Evolutionary conservation across 1,140 invertebrate genomes (phyloP).

Genomic region (Drosophila novamexicana): DNA sequence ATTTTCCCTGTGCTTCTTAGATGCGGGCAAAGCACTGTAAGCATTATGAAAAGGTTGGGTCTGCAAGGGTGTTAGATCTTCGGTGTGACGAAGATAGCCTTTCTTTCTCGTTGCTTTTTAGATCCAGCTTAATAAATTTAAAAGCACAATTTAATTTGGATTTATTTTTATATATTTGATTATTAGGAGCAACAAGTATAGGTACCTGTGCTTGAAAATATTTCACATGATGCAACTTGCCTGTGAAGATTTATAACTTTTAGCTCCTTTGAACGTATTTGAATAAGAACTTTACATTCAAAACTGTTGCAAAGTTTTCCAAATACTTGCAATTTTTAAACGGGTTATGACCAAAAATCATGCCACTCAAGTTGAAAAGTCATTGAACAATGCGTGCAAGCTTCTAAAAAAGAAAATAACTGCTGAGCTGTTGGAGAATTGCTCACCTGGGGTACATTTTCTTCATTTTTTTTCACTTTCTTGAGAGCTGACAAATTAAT

Average conservation of each 20-base stretch:
- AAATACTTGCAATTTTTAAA: slow-evolving; percentile 15
- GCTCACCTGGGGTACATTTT: slow-evolving; percentile 14
- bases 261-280: slow-evolving; percentile 11
- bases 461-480: neutral
- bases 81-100: no score
- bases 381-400: neutral
- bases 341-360: slow-evolving; percentile 1
- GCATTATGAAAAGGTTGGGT: no score
- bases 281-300: slow-evolving; percentile 22
- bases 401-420: neutral
- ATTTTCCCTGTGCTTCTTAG: no score
- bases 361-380: neutral
- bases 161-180: neutral
- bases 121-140: no score
- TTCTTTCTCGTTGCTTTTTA: no score
- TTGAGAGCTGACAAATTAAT: slow-evolving; percentile 63
- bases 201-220: neutral
- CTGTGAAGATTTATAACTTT: slow-evolving; percentile 14
- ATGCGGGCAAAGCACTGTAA: no score
- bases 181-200: neutral
- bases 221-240: neutral
- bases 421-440: neutral
- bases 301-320: slow-evolving; percentile 19
- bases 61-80: no score
- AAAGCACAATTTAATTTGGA: no score